Percentiles rank a stretch among this genome's conserved stretches.
These are phyloP conservation scores for Tapirus terrestris DNA, from an alignment of 2,113 vertebrate genomes.

Conservation along the genomic window DNA sequence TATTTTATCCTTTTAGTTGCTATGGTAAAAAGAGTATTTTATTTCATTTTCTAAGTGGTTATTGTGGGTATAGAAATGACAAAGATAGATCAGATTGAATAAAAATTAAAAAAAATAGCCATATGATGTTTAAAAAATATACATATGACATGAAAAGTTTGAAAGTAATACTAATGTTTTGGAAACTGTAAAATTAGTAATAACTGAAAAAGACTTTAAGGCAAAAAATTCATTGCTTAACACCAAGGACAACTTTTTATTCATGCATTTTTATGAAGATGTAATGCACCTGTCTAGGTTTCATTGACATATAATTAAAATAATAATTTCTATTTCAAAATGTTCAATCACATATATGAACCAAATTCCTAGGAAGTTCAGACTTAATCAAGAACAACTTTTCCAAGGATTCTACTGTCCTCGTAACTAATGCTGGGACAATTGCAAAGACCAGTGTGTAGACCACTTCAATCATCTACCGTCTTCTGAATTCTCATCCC, in stretches of 20 bases:
- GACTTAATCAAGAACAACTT: neutral
- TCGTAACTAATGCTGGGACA: neutral
- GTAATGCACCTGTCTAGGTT: neutral
- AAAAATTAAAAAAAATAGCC: neutral
- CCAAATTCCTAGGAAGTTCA: neutral
- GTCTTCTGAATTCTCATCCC: neutral
- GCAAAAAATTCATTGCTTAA: neutral
- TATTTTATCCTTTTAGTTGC: neutral
- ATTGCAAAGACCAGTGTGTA: neutral
- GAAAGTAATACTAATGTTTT: neutral
- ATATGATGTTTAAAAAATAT: neutral
- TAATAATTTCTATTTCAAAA: neutral
- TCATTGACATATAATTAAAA: neutral
- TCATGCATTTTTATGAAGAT: neutral
- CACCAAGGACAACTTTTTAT: neutral
- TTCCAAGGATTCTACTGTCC: neutral
- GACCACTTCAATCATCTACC: neutral
- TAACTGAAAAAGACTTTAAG: neutral
- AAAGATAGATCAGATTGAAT: neutral
- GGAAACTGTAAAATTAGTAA: neutral
- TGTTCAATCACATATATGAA: neutral
- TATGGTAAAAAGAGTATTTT: neutral
- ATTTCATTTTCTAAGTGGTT: neutral
- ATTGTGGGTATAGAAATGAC: neutral
- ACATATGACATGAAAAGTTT: neutral